Conservation (phyloP, 2,113 vertebrate species). For the Telmatochromis sp. region DNA sequence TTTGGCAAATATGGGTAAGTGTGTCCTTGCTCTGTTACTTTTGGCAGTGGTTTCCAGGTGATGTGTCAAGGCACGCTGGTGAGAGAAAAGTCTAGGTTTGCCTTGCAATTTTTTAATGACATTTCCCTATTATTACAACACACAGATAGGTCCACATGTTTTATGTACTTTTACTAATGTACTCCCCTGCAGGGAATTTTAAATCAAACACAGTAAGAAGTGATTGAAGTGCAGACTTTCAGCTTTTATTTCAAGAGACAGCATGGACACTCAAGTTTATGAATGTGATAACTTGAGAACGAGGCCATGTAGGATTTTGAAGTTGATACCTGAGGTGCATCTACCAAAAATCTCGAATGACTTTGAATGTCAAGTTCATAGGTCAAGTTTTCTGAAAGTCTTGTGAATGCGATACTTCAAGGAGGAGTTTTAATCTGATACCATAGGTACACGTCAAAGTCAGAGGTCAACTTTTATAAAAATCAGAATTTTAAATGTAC, state of each 20-base stretch:
- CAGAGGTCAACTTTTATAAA: background rate
- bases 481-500: background rate
- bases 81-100: background rate
- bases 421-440: background rate
- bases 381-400: background rate
- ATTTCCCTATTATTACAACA: background rate
- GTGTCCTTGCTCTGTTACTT: background rate
- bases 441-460: background rate
- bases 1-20: slow-evolving; percentile 96
- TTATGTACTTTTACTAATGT: background rate
- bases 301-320: background rate
- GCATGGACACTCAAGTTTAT: background rate
- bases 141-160: background rate
- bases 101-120: background rate
- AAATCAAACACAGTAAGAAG: background rate
- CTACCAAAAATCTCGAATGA: background rate
- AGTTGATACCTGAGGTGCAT: background rate
- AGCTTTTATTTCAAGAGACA: background rate
- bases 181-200: background rate
- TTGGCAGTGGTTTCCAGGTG: background rate
- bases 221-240: background rate
- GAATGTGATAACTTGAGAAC: background rate
- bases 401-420: background rate
- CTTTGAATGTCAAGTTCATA: background rate
- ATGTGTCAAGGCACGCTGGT: background rate